Conservation (phyloP, 2,113 vertebrate species). For the Chaetops frenatus region DNA sequence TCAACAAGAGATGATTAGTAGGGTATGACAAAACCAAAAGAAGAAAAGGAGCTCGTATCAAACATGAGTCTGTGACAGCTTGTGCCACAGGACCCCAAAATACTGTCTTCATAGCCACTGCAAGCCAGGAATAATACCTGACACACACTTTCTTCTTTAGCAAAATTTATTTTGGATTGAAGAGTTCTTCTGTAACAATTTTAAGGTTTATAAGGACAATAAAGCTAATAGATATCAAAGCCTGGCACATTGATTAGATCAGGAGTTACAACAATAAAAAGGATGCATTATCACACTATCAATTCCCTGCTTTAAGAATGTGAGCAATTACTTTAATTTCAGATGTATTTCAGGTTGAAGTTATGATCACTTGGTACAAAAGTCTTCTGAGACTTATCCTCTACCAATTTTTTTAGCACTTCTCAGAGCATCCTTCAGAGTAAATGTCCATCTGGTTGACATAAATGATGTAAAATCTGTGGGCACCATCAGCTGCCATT, state of each 20-base stretch:
- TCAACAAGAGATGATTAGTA: not conserved
- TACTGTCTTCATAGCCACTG: fast-evolving
- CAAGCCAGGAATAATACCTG: not conserved
- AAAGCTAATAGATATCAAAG: not conserved
- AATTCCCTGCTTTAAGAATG: not conserved
- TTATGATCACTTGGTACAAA: not conserved
- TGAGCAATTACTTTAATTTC: not conserved
- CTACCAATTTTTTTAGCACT: not conserved
- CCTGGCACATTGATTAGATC: not conserved
- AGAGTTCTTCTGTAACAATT: not conserved
- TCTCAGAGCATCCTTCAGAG: not conserved
- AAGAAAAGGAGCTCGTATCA: not conserved
- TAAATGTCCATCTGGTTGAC: not conserved
- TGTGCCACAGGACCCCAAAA: not conserved
- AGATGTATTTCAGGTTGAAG: not conserved
- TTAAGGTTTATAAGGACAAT: not conserved
- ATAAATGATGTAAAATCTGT: not conserved
- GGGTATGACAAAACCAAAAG: not conserved
- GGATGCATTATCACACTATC: not conserved
- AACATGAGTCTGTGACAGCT: not conserved
- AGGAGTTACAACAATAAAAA: not conserved
- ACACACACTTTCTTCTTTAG: not conserved
- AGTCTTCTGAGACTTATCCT: not conserved
- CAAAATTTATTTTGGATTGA: not conserved
- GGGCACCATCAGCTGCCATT: not conserved